phyloP scores from a whole-genome alignment of 2,888 invertebrate species.

The Mimas tiliae region DNA sequence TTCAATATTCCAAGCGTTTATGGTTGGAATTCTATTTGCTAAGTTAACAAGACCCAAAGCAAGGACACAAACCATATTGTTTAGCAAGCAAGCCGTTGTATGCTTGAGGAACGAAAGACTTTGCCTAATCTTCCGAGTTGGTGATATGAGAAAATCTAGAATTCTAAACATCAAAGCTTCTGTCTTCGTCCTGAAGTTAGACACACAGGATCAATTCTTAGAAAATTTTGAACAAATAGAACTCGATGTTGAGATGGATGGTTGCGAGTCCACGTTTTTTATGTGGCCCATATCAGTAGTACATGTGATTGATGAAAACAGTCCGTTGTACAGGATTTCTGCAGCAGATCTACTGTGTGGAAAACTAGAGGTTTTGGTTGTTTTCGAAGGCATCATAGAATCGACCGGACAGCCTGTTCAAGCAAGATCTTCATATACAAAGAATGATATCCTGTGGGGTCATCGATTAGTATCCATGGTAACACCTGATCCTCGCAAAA shows the following conservation, averaged over 20 bases:
- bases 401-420: constrained; percentile 94
- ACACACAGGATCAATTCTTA: constrained; percentile 90
- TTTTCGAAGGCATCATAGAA: constrained; percentile 95
- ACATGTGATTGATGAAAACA: constrained; percentile 93
- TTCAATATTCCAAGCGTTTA: constrained; percentile 92
- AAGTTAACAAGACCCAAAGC: constrained; percentile 98
- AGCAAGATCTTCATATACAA: constrained; percentile 92
- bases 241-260: constrained; percentile 90
- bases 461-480: constrained; percentile 93
- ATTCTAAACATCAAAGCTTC: constrained; percentile 96
- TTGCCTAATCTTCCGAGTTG: constrained; percentile 95
- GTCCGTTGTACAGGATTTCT: constrained; percentile 95
- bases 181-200: constrained; percentile 91
- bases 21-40: constrained; percentile 96
- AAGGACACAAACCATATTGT: constrained; percentile 96
- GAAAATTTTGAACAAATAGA: constrained; percentile 93
- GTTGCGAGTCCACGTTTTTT: constrained; percentile 95
- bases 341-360: constrained; percentile 94
- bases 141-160: constrained; percentile 97
- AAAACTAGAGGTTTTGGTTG: constrained; percentile 93
- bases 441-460: constrained; percentile 93
- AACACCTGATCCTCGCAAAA: constrained; percentile 87
- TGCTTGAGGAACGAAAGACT: constrained; percentile 94
- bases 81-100: constrained; percentile 95
- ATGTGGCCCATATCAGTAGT: constrained; percentile 98